phyloP scores from a whole-genome alignment of 2,888 invertebrate genomes.

The Cryptus viduatorius region DNA sequence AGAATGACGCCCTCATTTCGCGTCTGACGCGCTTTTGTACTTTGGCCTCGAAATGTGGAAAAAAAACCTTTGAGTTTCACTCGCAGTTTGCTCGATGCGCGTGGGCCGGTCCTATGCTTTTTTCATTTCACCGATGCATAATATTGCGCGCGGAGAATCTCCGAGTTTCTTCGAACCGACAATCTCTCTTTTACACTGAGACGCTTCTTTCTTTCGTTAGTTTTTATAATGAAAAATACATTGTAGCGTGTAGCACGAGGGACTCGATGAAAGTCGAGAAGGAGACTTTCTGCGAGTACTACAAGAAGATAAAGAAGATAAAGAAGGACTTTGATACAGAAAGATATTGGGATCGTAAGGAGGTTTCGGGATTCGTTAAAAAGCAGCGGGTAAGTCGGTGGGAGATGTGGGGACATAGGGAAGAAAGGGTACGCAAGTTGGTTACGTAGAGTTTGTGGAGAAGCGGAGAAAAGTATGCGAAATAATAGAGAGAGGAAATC shows the following conservation, averaged over 20 bases:
- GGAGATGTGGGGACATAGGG: neutral
- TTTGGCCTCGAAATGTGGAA: neutral
- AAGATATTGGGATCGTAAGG: too few species aligned
- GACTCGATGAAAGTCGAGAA: neutral
- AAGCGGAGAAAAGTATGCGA: conserved; percentile 5
- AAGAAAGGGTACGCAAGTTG: conserved; percentile 22
- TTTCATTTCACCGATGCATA: conserved; percentile 41
- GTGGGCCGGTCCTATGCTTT: neutral
- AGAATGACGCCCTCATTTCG: neutral
- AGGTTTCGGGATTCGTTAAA: neutral
- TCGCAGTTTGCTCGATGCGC: neutral
- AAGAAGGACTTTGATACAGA: neutral
- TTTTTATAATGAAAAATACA: conserved; percentile 30
- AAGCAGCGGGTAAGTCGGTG: conserved; percentile 43
- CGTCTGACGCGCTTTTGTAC: neutral
- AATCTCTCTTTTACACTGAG: neutral
- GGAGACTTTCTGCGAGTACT: too few species aligned
- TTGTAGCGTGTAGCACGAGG: neutral
- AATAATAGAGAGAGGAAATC: too few species aligned
- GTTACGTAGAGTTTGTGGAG: conserved; percentile 18
- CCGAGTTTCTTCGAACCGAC: conserved; percentile 4
- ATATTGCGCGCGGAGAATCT: conserved; percentile 8
- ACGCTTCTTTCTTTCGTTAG: conserved; percentile 7
- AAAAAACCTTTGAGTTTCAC: neutral
- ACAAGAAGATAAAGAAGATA: neutral